Evolutionary conservation across 2,888 invertebrate genomes (phyloP), one percentile per base, ranked within the genome.

Genomic region (Gnatocerus cornutus): DNA sequence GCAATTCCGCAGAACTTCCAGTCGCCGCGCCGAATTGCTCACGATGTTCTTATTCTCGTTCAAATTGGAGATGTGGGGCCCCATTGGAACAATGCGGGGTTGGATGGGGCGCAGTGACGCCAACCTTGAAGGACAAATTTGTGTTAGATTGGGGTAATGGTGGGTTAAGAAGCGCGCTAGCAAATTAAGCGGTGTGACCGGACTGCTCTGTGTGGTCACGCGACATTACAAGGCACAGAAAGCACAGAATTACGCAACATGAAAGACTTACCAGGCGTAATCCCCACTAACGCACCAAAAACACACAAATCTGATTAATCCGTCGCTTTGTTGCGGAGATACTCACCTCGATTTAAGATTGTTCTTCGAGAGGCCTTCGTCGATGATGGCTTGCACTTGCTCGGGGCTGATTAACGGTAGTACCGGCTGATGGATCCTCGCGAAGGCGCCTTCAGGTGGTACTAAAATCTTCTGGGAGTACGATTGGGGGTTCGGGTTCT

Each of bases 361-460:
- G 83, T 92, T 92, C 79, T 95, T 93, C 4, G 92, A 90, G 71
- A 94, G 87, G 68, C 96, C 95, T 81, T 97, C 96, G 62, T 93
- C 91, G 70, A 98, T 95, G 74, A 97, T 93, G 13, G 91, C 90
- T 77, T 93, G 91, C 8, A 98, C 95, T 76, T 92, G 89, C 43
- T 89, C 89, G 0, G 89, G 80, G 85, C 94, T 92, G 13, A 98
- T 89, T 13, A 87, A 82, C 0, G 97, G 97, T 82, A 98, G 91
- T 10, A 93, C 89, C 1, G 97, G 97, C 83, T 97, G 96, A 86
- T 98, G 97, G 78, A 98, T 96, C 72, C 98, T 89, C n/a, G 94
- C 91, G 77, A 95, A 96, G 0, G 97, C 94, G 62, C 97, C 98
- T 79, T 96, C 97, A 0, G 98, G 97, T 16, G 98, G 98, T 71